phyloP scores from a whole-genome alignment of 2,113 vertebrate genomes.

The Petroica traversi region DNA sequence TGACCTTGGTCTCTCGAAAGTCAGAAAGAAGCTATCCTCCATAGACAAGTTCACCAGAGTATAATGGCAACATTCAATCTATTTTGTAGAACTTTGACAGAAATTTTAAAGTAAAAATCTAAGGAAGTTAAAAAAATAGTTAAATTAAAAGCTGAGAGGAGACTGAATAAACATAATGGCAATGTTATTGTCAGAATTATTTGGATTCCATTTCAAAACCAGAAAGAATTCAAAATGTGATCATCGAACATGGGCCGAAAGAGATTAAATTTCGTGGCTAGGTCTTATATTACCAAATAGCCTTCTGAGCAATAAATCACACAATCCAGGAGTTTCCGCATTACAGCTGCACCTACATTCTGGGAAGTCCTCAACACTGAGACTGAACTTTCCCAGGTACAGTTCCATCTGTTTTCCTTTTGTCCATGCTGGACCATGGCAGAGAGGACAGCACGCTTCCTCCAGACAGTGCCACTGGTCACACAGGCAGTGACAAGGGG shows the following conservation, averaged over 20 bases:
- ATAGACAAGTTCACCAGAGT: neutral
- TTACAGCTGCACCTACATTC: neutral
- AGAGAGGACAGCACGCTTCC: neutral
- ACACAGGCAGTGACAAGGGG: accelerated
- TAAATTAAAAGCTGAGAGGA: neutral
- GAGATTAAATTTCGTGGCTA: neutral
- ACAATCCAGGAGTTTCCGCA: neutral
- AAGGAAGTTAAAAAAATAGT: neutral
- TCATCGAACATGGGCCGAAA: neutral
- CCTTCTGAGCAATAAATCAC: neutral
- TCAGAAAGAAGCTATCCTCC: neutral
- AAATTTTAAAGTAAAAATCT: neutral
- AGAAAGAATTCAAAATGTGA: neutral
- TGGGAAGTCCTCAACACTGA: neutral
- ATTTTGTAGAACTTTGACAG: neutral
- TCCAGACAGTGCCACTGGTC: neutral
- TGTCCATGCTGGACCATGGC: too few relatives aligned
- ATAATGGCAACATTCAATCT: neutral
- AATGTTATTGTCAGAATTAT: neutral
- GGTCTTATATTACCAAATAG: neutral
- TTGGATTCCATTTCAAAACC: neutral
- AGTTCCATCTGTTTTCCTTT: neutral
- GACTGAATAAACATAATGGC: neutral
- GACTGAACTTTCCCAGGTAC: neutral
- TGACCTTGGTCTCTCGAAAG: neutral